Conservation (phyloP, 2,888 invertebrate genomes). For the Hipparchia semele region DNA sequence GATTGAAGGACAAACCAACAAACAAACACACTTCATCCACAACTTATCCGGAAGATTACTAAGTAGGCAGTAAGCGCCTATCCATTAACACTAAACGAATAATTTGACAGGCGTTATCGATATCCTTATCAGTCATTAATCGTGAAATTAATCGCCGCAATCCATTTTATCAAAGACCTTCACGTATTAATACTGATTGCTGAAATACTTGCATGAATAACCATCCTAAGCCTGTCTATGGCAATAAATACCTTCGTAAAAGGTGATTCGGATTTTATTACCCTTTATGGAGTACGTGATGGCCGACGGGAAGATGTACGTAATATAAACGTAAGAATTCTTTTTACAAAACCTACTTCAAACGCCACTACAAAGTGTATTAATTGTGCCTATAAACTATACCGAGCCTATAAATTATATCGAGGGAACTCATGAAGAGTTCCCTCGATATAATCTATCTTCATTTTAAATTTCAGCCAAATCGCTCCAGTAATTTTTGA, state of each 20-base stretch:
- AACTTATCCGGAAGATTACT: too few species aligned
- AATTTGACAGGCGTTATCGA: constrained; percentile 6
- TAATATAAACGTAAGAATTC: too few species aligned
- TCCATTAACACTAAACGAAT: neutral
- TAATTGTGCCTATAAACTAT: too few species aligned
- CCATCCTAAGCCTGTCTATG: neutral
- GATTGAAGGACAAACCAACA: too few species aligned
- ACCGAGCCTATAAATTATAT: too few species aligned
- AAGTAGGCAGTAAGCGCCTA: neutral
- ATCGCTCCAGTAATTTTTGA: too few species aligned
- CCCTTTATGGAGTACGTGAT: neutral
- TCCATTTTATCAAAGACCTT: constrained; percentile 23
- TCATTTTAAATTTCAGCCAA: too few species aligned
- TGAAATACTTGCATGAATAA: neutral
- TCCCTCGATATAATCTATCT: too few species aligned
- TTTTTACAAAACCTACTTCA: too few species aligned
- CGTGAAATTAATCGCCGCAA: constrained; percentile 18
- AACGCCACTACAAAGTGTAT: too few species aligned
- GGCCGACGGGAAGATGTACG: neutral
- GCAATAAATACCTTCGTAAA: constrained; percentile 7
- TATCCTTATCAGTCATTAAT: constrained; percentile 15
- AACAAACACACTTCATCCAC: too few species aligned
- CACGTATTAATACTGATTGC: constrained; percentile 10
- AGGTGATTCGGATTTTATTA: neutral
- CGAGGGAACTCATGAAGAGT: too few species aligned